Evolutionary conservation across 2,797 vertebrate species (phyloP), one percentile per base, ranked within the genome.

Genomic region (Cirrhinus mrigala): DNA sequence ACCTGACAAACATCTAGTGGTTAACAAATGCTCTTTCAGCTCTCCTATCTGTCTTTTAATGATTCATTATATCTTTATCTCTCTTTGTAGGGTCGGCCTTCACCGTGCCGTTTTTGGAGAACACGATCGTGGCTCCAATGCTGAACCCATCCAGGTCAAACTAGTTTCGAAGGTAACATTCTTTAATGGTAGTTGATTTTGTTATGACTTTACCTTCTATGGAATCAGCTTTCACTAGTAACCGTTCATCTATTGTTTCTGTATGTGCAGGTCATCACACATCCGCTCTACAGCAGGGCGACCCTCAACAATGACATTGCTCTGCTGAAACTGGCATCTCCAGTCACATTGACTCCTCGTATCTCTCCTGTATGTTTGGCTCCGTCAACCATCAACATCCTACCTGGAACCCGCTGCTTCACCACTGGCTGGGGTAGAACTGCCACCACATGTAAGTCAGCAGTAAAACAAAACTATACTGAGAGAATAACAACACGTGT

Each of bases 81-180:
- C 44, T 73, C 0, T 73, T 24, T 15, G 27, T n/a, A 76, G 73
- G 11, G 29, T 37, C 1, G 18, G 6, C 5, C 37, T 22, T 76
- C 89, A 98, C 79, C 81, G 22, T 0, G 96, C 98, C 18, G 86
- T 98, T 87, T 92, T 97, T 1, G 96, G 97, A 1, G 96, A 96
- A 69, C 96, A 96, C 18, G 91, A 97, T 90, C 95, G 96, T 70
- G 81, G 87, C 2, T 93, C 93, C 1, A 82, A 79, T 0, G 64
- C 85, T 0, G 92, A 96, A 84, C 8, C 79, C 3, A 82, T 95
- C 89, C 97, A 98, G 92, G 86, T 91, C 46, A 88, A 96, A 85
- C 46, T 4, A 2, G 89, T 97, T 0, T 88, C 89, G 62, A 50
- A 95, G 96, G 96, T 73, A 70, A 46, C 6, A n/a, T 44, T 22